Evolutionary conservation across 1,140 invertebrate species (phyloP).

Genomic region (Maconellicoccus hirsutus): DNA sequence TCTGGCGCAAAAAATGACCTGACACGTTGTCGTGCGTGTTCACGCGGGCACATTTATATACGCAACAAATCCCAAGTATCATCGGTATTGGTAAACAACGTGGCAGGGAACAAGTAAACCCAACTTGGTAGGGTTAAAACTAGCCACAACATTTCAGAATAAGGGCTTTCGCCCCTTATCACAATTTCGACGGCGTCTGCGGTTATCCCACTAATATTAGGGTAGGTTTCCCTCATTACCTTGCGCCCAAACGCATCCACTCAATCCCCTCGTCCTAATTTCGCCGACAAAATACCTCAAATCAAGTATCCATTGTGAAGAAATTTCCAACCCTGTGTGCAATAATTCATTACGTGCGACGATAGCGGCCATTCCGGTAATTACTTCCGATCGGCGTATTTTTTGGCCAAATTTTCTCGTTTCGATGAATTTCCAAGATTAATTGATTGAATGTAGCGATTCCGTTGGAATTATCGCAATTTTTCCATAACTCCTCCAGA

Average conservation of each 20-base stretch:
- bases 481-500: too few relatives aligned
- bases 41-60: background rate
- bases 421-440: too few relatives aligned
- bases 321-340: too few relatives aligned
- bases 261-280: background rate
- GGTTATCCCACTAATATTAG: constrained; percentile 17
- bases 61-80: background rate
- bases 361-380: too few relatives aligned
- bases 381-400: too few relatives aligned
- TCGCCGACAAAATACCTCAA: background rate
- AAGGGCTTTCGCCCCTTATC: constrained; percentile 16
- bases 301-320: background rate
- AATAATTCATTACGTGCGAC: too few relatives aligned
- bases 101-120: background rate
- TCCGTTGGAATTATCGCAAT: too few relatives aligned
- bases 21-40: background rate
- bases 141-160: constrained; percentile 14
- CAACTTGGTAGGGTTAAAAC: constrained; percentile 13
- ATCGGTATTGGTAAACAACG: too few relatives aligned
- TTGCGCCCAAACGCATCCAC: background rate
- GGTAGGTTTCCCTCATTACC: constrained; percentile 15
- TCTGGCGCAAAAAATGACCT: too few relatives aligned
- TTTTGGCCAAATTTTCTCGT: too few relatives aligned
- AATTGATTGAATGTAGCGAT: too few relatives aligned
- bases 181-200: constrained; percentile 16